Conservation (phyloP, 2,113 vertebrate species). For the Anguilla rostrata region DNA sequence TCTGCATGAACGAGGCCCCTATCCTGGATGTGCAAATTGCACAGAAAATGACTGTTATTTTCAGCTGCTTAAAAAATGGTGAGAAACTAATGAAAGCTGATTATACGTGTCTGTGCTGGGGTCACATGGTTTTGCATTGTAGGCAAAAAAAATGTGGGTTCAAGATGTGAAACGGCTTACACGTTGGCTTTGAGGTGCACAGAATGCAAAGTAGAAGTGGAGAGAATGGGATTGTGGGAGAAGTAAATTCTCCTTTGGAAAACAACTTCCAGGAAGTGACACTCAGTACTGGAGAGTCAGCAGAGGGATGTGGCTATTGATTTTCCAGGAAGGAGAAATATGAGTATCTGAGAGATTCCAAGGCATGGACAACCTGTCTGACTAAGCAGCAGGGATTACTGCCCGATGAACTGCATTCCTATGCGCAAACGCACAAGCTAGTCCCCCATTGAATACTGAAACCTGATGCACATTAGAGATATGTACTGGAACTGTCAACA, state of each 20-base stretch:
- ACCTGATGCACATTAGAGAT: background rate
- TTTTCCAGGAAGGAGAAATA: background rate
- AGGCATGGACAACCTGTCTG: background rate
- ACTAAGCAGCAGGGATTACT: background rate
- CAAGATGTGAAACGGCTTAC: background rate
- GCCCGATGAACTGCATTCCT: background rate
- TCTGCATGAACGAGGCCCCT: background rate
- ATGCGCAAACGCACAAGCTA: background rate
- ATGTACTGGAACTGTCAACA: background rate
- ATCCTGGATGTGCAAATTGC: background rate
- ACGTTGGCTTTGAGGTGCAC: background rate
- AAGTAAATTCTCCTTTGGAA: background rate
- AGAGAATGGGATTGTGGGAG: background rate
- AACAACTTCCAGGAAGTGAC: background rate
- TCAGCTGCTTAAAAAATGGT: background rate
- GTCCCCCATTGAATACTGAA: background rate
- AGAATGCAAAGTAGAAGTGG: background rate
- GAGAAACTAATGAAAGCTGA: background rate
- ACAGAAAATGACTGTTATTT: background rate
- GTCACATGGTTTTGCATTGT: background rate
- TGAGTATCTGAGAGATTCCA: background rate
- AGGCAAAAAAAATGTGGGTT: background rate
- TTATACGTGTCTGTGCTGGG: background rate
- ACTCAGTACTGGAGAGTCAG: background rate
- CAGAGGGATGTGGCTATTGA: constrained; percentile 5